Base-by-base conservation (phyloP, 2,113 vertebrate genomes). In the Chaenocephalus aceratus region DNA sequence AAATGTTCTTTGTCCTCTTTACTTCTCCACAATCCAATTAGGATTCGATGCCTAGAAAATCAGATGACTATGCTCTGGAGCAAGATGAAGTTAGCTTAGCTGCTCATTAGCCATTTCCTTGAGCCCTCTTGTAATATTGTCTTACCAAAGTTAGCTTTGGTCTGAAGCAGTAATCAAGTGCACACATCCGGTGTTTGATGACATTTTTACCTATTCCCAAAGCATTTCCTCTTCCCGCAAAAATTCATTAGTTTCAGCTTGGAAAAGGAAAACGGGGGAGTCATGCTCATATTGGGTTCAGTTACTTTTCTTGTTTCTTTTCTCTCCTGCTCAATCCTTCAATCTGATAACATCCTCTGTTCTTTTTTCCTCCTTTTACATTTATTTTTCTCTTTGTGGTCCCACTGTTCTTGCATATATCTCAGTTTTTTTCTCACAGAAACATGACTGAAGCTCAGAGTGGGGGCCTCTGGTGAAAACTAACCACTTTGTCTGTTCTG, bases 121-220 rank as follows among this genome's bases (percentile, higher is more conserved):
- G 88, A 93, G 84, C 90, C 82, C 85, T 92, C 78, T 84, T 88
- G 86, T 86, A 91, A 91, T 90, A 91, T 93, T 92, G 91, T 91
- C 90, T 86, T 74, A 90, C 76, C 70, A 78, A 86, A 88, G 86
- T 91, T 86, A 88, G 90, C 89, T 91, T 91, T 85, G 80, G 86
- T 92, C 91, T 89, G 89, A 91, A 86, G 90, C 21, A 72, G 82
- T 92, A 90, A 93, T 93, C 82, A 91, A 89, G 63, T 51, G 80
- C 88, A 92, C 87, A 92, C 89, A 93, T 91, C 90, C 75, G 86
- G 83, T 87, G 81, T 91, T 91, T 93, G 91, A 92, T 92, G 90
- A 92, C 51, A 88, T 86, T 92, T 85, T 81, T 77, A 89, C 89
- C 87, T 85, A 82, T 91, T 92, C 87, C 88, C 79, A 85, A 89